Evolutionary conservation across 2,888 invertebrate species (phyloP), one percentile per base, ranked within the genome.

Genomic region (Heliconius ethilla): DNA sequence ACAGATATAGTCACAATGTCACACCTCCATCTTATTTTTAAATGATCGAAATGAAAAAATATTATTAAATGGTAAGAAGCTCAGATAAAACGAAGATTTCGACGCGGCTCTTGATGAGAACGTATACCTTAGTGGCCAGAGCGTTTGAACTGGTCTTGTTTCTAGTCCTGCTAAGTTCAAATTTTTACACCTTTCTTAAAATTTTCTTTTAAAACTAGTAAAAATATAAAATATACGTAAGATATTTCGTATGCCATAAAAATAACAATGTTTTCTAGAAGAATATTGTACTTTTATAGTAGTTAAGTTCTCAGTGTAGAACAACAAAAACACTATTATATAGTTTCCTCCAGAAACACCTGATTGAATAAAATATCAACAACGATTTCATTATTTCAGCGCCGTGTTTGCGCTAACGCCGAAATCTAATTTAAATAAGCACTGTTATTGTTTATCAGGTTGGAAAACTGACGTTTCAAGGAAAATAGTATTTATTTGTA

Each of bases 401-500:
- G 76, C 55, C 78, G 70, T 82, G 81, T 83, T 81, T 80, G 82
- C 75, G 77, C 81, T 82, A 85, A 85, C 84, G 83, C 83, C 83
- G 81, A 84, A 85, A 85, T 88, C 86, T 89, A 89, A 89, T 90
- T 88, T 89, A 89, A 91, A 90, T 89, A 87, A 88, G 86, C 86
- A 85, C 83, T 85, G 83, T 83, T 84, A 86, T 87, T 89, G 88
- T 89, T 90, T 88, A 87, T 87, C 85, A 88, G 87, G 87, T 85
- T 86, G 87, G 86, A 87, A 88, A 79, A 75, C 33, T 27, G 40
- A 4, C 40, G 25, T 70, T 67, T 25, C 45, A 62, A 85, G 86
- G 85, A 86, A 84, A 84, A 81, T 86, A 85, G 86, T 84, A 87
- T 88, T 88, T 88, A 89, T 86, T 84, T 80, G 81, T 83, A 84